Conservation (phyloP, 2,113 vertebrate species). For the Neofelis nebulosa region DNA sequence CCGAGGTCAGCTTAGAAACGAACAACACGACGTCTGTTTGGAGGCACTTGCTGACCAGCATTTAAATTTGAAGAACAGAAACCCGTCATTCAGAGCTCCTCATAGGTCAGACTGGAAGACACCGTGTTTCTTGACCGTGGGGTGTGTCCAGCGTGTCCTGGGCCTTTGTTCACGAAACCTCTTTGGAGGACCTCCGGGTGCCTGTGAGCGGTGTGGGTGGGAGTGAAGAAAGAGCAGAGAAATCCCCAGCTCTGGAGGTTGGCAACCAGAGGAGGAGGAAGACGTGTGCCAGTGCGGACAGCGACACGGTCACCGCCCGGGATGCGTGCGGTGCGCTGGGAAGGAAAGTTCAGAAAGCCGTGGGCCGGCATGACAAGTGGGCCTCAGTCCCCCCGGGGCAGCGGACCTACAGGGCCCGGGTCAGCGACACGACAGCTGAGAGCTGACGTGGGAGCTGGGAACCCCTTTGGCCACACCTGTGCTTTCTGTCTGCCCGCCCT, state of each 20-base stretch:
- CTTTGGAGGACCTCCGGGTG: not conserved
- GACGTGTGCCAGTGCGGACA: accelerated
- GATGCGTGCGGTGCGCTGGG: accelerated
- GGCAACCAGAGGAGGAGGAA: accelerated
- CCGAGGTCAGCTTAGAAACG: not conserved
- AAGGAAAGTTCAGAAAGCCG: not conserved
- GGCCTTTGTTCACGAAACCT: accelerated
- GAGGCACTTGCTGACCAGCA: not conserved
- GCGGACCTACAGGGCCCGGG: accelerated
- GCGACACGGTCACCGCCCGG: accelerated
- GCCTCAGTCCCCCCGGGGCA: accelerated
- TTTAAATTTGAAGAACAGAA: not conserved
- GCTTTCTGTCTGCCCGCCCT: not conserved
- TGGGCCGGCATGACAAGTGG: not conserved
- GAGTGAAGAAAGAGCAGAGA: not conserved
- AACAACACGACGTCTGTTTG: not conserved
- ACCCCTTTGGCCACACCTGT: accelerated
- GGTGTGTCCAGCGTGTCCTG: accelerated
- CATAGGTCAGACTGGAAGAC: not conserved
- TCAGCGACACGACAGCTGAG: not conserved
- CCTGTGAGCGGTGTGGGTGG: accelerated
- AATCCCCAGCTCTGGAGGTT: not conserved
- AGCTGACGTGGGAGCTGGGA: accelerated
- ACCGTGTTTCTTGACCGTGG: accelerated
- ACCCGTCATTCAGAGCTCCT: accelerated